Evolutionary conservation across 2,797 vertebrate species (phyloP).

Genomic region (Gymnoscopelus microlampas): DNA sequence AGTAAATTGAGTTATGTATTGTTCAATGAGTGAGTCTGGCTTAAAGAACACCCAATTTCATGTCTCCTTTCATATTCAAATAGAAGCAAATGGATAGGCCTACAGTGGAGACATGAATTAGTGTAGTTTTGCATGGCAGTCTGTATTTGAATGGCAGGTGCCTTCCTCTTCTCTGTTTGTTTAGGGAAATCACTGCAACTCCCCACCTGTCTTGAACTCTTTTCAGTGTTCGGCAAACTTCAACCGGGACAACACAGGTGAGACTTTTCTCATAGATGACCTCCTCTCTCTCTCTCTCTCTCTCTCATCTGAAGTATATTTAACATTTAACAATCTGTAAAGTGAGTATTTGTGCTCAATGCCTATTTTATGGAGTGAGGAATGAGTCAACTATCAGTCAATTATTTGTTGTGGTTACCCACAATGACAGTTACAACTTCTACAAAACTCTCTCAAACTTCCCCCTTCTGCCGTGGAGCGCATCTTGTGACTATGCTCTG

Average conservation of each 20-base stretch:
- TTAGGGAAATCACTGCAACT: conserved; percentile 80
- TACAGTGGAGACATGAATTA: conserved; percentile 24
- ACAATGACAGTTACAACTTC: not conserved
- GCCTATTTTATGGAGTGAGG: not conserved
- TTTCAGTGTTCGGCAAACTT: conserved; percentile 46
- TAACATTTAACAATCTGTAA: conserved; percentile 12
- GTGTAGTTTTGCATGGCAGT: conserved; percentile 33
- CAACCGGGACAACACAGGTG: conserved; percentile 71
- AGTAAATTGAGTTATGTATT: not conserved
- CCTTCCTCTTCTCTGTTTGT: conserved; percentile 68
- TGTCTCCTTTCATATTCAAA: conserved; percentile 65
- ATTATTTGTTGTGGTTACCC: conserved; percentile 20
- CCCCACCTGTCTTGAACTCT: conserved; percentile 49
- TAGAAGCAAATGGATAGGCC: conserved; percentile 66
- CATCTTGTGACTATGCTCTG: conserved; percentile 52
- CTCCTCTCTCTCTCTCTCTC: not conserved
- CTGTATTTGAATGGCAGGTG: conserved; percentile 73
- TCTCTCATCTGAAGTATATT: conserved; percentile 2
- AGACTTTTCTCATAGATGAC: conserved; percentile 31
- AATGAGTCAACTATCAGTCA: conserved; percentile 21
- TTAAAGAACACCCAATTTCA: not conserved
- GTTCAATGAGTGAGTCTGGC: not conserved
- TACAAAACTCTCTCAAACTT: conserved; percentile 22
- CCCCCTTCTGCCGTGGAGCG: conserved; percentile 8
- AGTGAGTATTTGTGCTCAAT: not conserved